Percentiles rank a stretch among this genome's conserved stretches.
Conservation (phyloP, 2,113 vertebrate genomes). For the Apaloderma vittatum region DNA sequence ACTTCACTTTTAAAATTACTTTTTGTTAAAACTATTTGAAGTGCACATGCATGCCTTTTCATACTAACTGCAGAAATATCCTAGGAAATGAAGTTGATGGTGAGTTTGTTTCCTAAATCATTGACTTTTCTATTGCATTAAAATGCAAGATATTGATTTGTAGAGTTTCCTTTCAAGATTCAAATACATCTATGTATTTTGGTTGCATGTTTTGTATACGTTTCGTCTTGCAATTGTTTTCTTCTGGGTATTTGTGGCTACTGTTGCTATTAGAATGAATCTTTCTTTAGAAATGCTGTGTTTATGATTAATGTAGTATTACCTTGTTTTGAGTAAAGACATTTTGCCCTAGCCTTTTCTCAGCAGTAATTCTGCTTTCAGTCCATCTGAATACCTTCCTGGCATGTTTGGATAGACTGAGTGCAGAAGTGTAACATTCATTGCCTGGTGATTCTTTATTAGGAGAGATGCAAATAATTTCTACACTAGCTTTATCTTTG, state of each 20-base stretch:
- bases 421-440: neutral
- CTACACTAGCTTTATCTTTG: neutral
- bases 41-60: neutral
- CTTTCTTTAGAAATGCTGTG: neutral
- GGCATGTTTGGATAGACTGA: neutral
- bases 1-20: neutral
- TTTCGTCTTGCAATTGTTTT: neutral
- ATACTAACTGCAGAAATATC: neutral
- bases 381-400: neutral
- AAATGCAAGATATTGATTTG: neutral
- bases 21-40: neutral
- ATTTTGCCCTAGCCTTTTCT: neutral
- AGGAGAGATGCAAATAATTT: neutral
- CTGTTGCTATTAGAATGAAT: neutral
- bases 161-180: neutral
- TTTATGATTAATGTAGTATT: neutral
- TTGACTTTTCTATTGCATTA: neutral
- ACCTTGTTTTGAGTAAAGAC: neutral
- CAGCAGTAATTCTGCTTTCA: neutral
- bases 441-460: neutral
- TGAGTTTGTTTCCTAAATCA: neutral
- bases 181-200: neutral
- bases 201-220: rapidly evolving
- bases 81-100: neutral
- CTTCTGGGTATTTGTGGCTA: neutral